Evolutionary conservation across 1,140 invertebrate genomes (phyloP), one percentile per base, ranked within the genome.

Genomic region (Aphaenogaster ashmeadi): DNA sequence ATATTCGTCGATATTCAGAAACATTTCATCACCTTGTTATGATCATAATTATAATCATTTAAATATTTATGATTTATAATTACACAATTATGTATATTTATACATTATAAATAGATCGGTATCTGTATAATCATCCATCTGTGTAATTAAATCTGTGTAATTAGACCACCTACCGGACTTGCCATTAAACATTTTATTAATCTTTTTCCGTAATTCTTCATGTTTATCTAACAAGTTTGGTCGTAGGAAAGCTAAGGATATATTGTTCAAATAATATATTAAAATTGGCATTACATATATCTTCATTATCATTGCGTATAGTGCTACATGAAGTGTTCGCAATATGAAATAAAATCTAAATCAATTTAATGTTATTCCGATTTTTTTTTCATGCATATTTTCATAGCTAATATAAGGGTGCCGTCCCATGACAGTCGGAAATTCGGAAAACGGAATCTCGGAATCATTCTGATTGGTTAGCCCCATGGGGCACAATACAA

Each of bases 1-100:
- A 8, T 94, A 90, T 52, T 94, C 86, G 84, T 94, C 92, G 52
- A 94, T 80, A 64, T 95, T 93, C 15, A 95, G 71, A 85, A 94
- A 93, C 18, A 94, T 89, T 77, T 94, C 90, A n/a, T 93, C 92
- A 74, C 91, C 95, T 90, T 21, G 27, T 54, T 47, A 15, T 3
- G 21, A 58, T 33, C 27, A 33, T 58, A 9, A 58, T 74, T 38
- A 21, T 13, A 86, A 60, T 77, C 18, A 60, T 38, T 62, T 27
- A 33, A 62, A 54, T 13, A 54, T 47, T 50, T 58, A 15, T 8
- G 13, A 27, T 33, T 15, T 54, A 21, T 56, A 4, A 38, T 56
- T 7, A 21, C 13, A 64, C 13, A 64, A 56, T 71, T 47, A 47
- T 38, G 9, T 50, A 64, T 67, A 41, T n/a, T 33, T 33, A 54